A percentile compares a stretch with the other conserved stretches of the same genome.
Evolutionary conservation across 1,140 invertebrate species (phyloP).

Genomic region (Sogatella furcifera): DNA sequence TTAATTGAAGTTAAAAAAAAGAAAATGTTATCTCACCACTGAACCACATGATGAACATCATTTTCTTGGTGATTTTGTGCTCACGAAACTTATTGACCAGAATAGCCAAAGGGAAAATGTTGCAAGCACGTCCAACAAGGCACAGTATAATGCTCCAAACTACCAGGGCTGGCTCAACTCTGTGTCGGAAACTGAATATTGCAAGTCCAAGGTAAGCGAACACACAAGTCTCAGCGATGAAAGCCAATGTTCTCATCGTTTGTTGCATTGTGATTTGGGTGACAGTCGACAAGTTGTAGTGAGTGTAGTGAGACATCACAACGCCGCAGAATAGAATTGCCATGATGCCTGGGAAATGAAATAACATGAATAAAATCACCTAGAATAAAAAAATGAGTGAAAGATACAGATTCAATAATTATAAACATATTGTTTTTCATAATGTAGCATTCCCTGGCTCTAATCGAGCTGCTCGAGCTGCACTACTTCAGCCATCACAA

Average conservation of each 20-base stretch:
- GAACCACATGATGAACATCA: constrained; percentile 99
- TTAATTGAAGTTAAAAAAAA: not conserved
- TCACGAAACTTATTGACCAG: constrained; percentile 93
- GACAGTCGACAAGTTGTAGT: constrained; percentile 95
- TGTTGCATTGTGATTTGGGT: constrained; percentile 99
- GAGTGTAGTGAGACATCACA: constrained; percentile 99
- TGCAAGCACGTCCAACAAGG: constrained; percentile 85
- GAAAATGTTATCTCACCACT: constrained; percentile 50
- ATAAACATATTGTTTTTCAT: too few relatives aligned
- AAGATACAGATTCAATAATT: too few relatives aligned
- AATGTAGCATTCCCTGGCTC: too few relatives aligned
- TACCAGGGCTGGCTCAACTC: constrained; percentile 66
- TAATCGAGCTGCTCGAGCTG: too few relatives aligned
- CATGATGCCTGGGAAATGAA: constrained; percentile 78
- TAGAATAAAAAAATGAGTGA: too few relatives aligned
- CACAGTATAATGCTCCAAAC: constrained; percentile 91
- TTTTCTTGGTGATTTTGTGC: constrained; percentile 94
- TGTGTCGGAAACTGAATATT: constrained; percentile 89
- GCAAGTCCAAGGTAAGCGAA: constrained; percentile 98
- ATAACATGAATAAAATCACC: too few relatives aligned
- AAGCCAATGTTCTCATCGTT: constrained; percentile 93
- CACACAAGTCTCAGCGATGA: constrained; percentile 97
- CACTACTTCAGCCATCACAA: too few relatives aligned
- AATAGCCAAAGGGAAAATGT: constrained; percentile 91
- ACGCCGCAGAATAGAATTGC: constrained; percentile 98